Evolutionary conservation across 1,140 invertebrate species (phyloP), one percentile per base, ranked within the genome.

Genomic region (Riptortus pedestris): DNA sequence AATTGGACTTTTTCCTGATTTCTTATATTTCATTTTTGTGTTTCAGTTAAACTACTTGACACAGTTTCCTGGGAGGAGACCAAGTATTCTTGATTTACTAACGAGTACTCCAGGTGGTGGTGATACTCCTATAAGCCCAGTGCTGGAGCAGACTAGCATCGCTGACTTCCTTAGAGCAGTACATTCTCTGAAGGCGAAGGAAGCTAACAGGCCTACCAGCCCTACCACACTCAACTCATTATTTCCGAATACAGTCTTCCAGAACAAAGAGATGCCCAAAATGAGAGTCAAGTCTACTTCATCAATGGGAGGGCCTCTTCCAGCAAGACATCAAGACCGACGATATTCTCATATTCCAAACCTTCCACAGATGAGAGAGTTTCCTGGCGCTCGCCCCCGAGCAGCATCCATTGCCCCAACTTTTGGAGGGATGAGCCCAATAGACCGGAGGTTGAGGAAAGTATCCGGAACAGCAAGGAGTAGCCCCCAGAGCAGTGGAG

Each of bases 111-210:
- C 31, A 2, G 18, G 29, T 22, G 26, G 24, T 26, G 24, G 2
- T 2, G 71, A 72, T 0, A 72, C 73, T 3, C 67, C 66, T 2
- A 24, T 62, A 1, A 70, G 69, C 58, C 65, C 72, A 70, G 75
- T 88, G 24, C 73, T 88, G 47, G 86, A 89, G 75, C 81, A 87
- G 69, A 89, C 86, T 0, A 87, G 84, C 20, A 74, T 89, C 12
- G 85, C 85, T 2, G 86, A 89, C 73, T 79, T 89, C 22, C 75
- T 88, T 16, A 75, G 86, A 31, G 85, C 85, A 0, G 70, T 90
- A 16, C 81, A 85, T 26, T 80, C 81, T 38, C 73, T 86, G 33
- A 80, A 82, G 22, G 26, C 47, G 16, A 11, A 59, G 52, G 63
- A 64, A 20, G 26, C 1, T 18, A 22, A 24, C 38, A 31, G 31